Conservation (phyloP, 2,113 vertebrate genomes). For the Speoplatyrhinus poulsoni region DNA sequence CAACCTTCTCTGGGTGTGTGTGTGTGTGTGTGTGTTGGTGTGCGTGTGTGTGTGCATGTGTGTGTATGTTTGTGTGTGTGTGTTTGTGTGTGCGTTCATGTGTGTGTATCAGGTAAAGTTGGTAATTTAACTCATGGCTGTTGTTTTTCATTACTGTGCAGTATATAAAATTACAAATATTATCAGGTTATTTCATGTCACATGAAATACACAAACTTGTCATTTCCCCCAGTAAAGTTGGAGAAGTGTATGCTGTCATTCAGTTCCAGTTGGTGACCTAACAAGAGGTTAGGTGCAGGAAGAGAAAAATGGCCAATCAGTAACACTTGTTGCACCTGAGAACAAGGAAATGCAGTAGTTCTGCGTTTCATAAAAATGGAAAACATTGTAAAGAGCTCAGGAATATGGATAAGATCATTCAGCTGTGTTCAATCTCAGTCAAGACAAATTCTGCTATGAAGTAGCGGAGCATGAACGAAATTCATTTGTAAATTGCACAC, state of each 20-base stretch:
- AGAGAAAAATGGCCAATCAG: constrained; percentile 62
- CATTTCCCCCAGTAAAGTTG: constrained; percentile 52
- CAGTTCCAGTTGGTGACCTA: constrained; percentile 67
- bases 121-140: too few species aligned
- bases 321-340: constrained; percentile 74
- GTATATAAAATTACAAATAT: not conserved
- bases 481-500: constrained; percentile 73
- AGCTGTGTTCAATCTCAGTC: constrained; percentile 75
- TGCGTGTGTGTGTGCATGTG: constrained; percentile 2
- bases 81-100: not conserved
- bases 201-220: not conserved
- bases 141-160: too few species aligned
- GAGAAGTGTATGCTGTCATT: constrained; percentile 52
- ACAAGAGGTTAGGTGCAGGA: constrained; percentile 64
- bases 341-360: constrained; percentile 72
- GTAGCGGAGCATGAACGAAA: constrained; percentile 65
- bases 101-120: not conserved
- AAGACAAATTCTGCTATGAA: constrained; percentile 75
- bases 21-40: not conserved
- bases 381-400: constrained; percentile 63
- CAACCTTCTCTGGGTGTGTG: not conserved
- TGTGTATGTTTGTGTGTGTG: not conserved
- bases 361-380: constrained; percentile 61
- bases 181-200: constrained; percentile 1
- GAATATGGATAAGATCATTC: constrained; percentile 77